Evolutionary conservation across 37 sponge, comb jelly and placozoan genomes (phyloP).

Genomic region (Beroe forskalii): DNA sequence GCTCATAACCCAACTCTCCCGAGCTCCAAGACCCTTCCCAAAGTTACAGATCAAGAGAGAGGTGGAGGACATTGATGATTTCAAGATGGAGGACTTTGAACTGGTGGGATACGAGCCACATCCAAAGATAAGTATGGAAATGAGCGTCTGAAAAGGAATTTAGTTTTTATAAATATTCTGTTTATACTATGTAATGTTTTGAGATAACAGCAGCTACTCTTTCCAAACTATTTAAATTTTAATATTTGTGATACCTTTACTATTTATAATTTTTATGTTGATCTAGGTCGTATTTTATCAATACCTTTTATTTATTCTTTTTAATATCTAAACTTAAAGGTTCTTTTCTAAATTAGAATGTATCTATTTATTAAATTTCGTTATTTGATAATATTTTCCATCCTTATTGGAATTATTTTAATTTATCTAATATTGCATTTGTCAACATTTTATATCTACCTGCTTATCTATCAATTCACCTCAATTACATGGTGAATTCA

Average conservation of each 20-base stretch:
- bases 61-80: slow-evolving; percentile 84
- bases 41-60: slow-evolving; percentile 75
- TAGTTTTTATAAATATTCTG: no score
- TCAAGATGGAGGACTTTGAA: slow-evolving; percentile 81
- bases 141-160: slow-evolving; percentile 82
- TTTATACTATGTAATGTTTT: no score
- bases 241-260: not conserved
- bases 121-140: slow-evolving; percentile 90
- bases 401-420: no score
- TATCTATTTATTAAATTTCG: no score
- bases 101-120: slow-evolving; percentile 81
- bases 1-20: slow-evolving; percentile 73
- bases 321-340: no score
- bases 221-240: no score
- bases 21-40: slow-evolving; percentile 80
- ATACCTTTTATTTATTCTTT: no score
- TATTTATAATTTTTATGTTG: not conserved
- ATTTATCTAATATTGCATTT: not conserved
- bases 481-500: not conserved
- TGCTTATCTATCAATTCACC: not conserved
- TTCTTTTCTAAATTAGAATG: no score
- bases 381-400: no score
- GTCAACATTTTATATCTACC: not conserved
- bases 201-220: no score
- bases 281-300: no score